Evolutionary conservation across 2,888 invertebrate genomes (phyloP).

Genomic region (Acholoe squamosa): DNA sequence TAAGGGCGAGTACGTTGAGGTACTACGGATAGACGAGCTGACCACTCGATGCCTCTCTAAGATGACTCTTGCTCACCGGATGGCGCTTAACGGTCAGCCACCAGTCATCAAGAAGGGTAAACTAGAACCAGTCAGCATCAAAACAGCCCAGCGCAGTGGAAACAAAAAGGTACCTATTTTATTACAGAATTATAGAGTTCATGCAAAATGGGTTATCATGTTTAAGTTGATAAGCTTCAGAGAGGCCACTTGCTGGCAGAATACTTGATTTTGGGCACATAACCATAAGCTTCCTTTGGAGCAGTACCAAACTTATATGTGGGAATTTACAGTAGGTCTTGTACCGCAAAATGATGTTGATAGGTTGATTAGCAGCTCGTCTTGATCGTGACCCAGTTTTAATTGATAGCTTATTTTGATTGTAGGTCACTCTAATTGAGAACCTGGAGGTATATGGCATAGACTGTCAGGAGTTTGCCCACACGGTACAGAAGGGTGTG

Average conservation of each 20-base stretch:
- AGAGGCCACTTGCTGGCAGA: too few species aligned
- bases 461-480: conserved; percentile 90
- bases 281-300: too few species aligned
- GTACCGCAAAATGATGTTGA: too few species aligned
- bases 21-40: conserved; percentile 89
- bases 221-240: too few species aligned
- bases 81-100: conserved; percentile 85
- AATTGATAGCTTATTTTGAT: too few species aligned
- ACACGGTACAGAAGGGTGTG: conserved; percentile 91
- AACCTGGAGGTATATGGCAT: conserved; percentile 95
- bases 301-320: too few species aligned
- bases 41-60: conserved; percentile 86
- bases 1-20: conserved; percentile 78
- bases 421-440: conserved; percentile 87
- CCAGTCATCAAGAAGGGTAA: conserved; percentile 87
- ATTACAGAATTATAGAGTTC: not conserved
- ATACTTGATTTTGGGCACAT: too few species aligned
- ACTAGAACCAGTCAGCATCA: conserved; percentile 90
- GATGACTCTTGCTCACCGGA: conserved; percentile 89
- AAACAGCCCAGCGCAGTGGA: conserved; percentile 90
- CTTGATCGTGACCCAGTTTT: too few species aligned
- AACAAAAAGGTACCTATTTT: conserved; percentile 91
- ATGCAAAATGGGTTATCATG: too few species aligned
- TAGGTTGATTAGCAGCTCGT: too few species aligned
- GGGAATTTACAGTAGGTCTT: too few species aligned